phyloP scores from a whole-genome alignment of 1,140 invertebrate genomes.

The Pseudomyrmex cubaensis region DNA sequence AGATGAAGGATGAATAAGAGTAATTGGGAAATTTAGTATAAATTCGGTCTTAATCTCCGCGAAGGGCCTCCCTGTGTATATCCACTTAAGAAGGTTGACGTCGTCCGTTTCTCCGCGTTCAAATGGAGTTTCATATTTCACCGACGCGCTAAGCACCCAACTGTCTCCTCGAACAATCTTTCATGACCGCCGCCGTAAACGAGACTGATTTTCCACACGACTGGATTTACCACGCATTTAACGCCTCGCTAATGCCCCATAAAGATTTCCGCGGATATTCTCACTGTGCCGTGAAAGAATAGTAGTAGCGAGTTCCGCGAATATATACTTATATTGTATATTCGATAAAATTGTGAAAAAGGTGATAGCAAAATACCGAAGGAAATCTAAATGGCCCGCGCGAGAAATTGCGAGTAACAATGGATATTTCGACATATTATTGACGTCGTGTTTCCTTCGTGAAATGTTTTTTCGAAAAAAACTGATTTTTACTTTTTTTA shows the following conservation, averaged over 20 bases:
- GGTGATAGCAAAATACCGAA: no score
- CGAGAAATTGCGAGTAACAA: no score
- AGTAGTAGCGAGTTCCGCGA: no score
- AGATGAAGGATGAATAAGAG: conserved; percentile 32
- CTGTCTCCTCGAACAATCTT: conserved; percentile 36
- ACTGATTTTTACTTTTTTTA: no score
- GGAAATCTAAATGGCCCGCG: no score
- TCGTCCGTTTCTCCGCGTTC: conserved; percentile 6
- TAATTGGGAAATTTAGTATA: conserved; percentile 47
- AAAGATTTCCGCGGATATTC: no score
- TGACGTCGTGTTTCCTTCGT: no score
- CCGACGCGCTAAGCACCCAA: conserved; percentile 6
- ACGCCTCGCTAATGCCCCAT: neutral
- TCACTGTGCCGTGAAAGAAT: no score
- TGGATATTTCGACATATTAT: no score
- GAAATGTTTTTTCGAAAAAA: no score
- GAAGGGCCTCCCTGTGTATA: neutral
- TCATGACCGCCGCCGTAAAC: conserved; percentile 20
- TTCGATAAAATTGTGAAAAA: no score
- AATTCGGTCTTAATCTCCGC: conserved; percentile 40
- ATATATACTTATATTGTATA: no score
- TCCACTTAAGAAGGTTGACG: conserved; percentile 12
- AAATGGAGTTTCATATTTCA: conserved; percentile 47
- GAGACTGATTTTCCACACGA: conserved; percentile 34
- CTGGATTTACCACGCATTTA: conserved; percentile 34